Percentiles rank a stretch among this genome's conserved stretches.
These are phyloP conservation scores for Pitta sordida DNA, from an alignment of 2,113 vertebrate species.

Conservation along the genomic window DNA sequence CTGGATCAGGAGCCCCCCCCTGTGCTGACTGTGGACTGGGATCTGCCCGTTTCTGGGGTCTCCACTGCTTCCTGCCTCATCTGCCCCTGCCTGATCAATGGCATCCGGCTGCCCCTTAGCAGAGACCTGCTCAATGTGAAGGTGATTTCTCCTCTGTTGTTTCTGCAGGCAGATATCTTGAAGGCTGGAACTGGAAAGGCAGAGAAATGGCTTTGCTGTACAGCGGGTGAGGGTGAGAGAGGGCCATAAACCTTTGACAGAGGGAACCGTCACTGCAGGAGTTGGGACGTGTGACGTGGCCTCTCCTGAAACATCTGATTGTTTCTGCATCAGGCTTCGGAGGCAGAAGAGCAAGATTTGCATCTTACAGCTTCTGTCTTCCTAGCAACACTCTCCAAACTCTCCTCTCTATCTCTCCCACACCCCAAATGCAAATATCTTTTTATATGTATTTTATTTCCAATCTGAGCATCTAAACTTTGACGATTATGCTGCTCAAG, in stretches of 20 bases:
- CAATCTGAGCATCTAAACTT: neutral
- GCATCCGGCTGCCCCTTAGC: neutral
- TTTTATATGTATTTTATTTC: neutral
- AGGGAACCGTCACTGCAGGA: neutral
- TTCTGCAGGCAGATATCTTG: neutral
- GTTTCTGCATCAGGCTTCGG: neutral
- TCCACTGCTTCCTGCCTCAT: neutral
- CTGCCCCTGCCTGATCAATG: neutral
- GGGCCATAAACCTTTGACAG: neutral
- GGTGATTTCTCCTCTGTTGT: neutral
- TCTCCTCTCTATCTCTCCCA: neutral
- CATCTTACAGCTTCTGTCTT: neutral
- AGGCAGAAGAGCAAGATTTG: neutral
- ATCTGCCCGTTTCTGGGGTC: neutral
- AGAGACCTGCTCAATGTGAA: accelerated
- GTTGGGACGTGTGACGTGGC: accelerated
- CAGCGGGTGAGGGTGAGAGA: neutral
- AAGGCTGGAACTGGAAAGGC: neutral
- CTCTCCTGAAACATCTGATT: neutral
- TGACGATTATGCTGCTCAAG: neutral
- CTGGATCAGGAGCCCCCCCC: neutral
- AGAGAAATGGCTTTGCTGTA: neutral
- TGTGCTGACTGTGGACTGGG: neutral
- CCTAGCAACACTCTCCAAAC: neutral
- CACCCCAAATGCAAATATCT: neutral